Evolutionary conservation across 2,797 vertebrate genomes (phyloP), one percentile per base, ranked within the genome.

Genomic region (Parambassis ranga): DNA sequence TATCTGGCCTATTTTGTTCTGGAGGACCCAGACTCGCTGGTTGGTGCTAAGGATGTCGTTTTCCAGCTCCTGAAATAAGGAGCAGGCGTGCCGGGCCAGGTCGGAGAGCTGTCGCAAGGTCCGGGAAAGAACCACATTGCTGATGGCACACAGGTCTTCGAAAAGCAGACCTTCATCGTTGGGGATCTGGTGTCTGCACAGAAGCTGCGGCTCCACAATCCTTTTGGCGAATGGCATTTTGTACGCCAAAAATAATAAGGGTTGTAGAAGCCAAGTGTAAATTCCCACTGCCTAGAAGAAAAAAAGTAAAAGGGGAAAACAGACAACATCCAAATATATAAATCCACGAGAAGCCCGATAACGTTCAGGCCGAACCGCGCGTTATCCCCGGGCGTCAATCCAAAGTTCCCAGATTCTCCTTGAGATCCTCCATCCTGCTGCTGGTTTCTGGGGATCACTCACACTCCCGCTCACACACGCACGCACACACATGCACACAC

Each of bases 31-130:
- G 84, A 98, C 93, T 51, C 97, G 92, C 83, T 95, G 94, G 89
- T 95, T 95, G 70, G 95, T 95, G 83, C 81, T 90, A 38, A 96
- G 90, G 76, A 99, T 93, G 87, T 99, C 96, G 86, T 92, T 92
- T 77, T 99, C 96, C 69, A 99, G 92, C 93, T 98, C 97, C 87
- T 97, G 96, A 83, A 99, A 99, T 74, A 99, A 89, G 86, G 94
- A 95, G 91, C 95, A 95, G 86, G 97, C 97, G 81, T 98, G 96
- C 84, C 94, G 90, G 79, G 97, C 96, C 94, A 98, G 91, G 84
- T 98, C 96, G 75, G 97, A 96, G 79, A 99, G 95, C 93, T 99
- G 97, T 82, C 97, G 93, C 87, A 99, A 90, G 90, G 95, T 95
- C 89, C 96, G 94, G 79, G 96, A 95, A 73, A 98, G 93, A 73